phyloP scores from a whole-genome alignment of 2,797 vertebrate genomes.

The Miichthys miiuy region DNA sequence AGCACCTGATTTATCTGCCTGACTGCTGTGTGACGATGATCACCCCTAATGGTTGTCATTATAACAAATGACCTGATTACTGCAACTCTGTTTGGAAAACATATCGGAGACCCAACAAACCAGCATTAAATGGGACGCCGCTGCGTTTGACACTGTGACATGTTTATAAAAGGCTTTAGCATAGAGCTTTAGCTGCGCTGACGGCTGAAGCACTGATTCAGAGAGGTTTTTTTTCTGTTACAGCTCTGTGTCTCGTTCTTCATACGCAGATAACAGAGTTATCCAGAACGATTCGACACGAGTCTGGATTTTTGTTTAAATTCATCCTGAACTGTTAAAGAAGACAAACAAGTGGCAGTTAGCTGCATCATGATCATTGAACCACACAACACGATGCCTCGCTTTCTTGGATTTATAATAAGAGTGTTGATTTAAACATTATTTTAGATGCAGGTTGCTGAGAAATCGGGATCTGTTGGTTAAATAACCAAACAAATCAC shows the following conservation, averaged over 20 bases:
- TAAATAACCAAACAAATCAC: neutral
- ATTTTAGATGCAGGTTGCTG: neutral
- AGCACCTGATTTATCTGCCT: conserved; percentile 79
- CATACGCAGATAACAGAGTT: neutral
- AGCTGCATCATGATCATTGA: neutral
- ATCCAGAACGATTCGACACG: neutral
- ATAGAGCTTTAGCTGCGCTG: conserved; percentile 26
- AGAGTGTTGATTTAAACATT: neutral
- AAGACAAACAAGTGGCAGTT: neutral
- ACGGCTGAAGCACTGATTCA: conserved; percentile 35
- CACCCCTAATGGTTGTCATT: conserved; percentile 84
- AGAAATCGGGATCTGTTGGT: neutral
- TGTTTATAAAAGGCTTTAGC: conserved; percentile 59
- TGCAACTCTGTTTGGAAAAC: conserved; percentile 80
- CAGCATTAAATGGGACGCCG: conserved; percentile 70
- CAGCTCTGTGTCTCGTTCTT: neutral
- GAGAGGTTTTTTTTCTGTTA: neutral
- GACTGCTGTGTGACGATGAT: conserved; percentile 81
- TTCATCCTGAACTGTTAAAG: neutral
- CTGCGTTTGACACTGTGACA: conserved; percentile 71
- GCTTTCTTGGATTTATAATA: neutral
- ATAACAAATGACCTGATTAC: conserved; percentile 88
- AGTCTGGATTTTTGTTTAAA: neutral
- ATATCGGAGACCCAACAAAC: conserved; percentile 77
- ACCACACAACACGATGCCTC: neutral